Base-by-base conservation (phyloP, 2,113 vertebrate species). In the Chaetura pelagica region DNA sequence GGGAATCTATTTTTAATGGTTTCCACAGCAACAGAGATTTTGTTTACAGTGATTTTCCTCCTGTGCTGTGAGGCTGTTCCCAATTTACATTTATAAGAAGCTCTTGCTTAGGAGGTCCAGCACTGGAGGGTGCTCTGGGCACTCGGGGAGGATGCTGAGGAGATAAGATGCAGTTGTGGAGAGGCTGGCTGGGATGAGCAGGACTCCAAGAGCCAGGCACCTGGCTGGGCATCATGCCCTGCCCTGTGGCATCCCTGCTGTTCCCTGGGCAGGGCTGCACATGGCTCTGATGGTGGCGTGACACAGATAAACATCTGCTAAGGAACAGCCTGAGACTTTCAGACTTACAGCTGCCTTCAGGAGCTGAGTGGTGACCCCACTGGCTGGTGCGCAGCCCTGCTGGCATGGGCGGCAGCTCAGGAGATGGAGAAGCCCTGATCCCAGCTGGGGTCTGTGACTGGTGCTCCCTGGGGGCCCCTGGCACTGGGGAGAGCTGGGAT, bases 1-100 rank as follows among this genome's bases (percentile, higher is more conserved):
- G 95, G 96, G 95, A 74, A 97, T 97, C 98, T 98, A 98, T 98
- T 98, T 98, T 98, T 98, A 98, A 98, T 97, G 97, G 97, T 98
- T 97, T 98, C 98, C 97, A 97, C 97, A 96, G 98, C 80, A 95
- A 98, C 96, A 2, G 97, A 95, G 81, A 88, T 78, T 98, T 98
- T 98, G 98, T 98, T 98, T 98, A 98, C 97, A 95, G 96, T 94
- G 95, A 96, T 97, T 97, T 94, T 95, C 83, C 83, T 81, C 78
- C 90, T 91, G 92, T 84, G 90, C 92, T 92, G 94, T 13, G 78
- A 97, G 95, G 96, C 97, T 79, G 61, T 93, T 91, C 96, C 93
- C 81, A 79, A 94, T 96, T 96, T 96, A 89, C 85, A 92, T 97
- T 89, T 96, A 51, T 74, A 74, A 97, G 95, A 73, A 90, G 95